These are phyloP conservation scores for Babylonia areolata DNA, from an alignment of 1,140 invertebrate species.

Conservation along the genomic window DNA sequence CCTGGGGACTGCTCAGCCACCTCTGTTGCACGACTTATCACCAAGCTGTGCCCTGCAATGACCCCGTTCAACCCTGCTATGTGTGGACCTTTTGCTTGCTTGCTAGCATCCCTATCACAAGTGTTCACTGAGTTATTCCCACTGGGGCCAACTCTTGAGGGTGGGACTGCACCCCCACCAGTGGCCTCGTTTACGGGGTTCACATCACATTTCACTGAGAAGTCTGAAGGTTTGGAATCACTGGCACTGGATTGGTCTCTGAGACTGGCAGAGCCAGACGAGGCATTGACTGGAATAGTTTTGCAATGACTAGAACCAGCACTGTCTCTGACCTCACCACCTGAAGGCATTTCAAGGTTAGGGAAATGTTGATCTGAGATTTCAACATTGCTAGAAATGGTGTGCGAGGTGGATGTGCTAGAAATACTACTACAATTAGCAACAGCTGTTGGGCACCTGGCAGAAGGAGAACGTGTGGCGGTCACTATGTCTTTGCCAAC, in stretches of 20 bases:
- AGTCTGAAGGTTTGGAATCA: background rate
- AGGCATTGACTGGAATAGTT: background rate
- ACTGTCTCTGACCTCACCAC: background rate
- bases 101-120: background rate
- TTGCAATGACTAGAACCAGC: background rate
- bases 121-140: background rate
- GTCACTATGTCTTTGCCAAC: background rate
- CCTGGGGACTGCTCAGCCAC: background rate
- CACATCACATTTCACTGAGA: too few species aligned
- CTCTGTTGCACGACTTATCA: background rate
- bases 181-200: too few species aligned
- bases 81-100: conserved; percentile 25
- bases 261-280: background rate
- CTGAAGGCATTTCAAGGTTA: conserved; percentile 6
- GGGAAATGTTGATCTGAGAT: too few species aligned
- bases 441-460: background rate
- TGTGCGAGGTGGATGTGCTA: background rate
- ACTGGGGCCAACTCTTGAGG: too few species aligned
- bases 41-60: background rate
- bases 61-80: conserved; percentile 40
- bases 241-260: background rate
- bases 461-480: background rate
- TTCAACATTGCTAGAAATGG: background rate
- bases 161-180: too few species aligned
- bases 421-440: background rate